Conservation (phyloP, 2,888 invertebrate genomes). For the Cephus sareptanus region DNA sequence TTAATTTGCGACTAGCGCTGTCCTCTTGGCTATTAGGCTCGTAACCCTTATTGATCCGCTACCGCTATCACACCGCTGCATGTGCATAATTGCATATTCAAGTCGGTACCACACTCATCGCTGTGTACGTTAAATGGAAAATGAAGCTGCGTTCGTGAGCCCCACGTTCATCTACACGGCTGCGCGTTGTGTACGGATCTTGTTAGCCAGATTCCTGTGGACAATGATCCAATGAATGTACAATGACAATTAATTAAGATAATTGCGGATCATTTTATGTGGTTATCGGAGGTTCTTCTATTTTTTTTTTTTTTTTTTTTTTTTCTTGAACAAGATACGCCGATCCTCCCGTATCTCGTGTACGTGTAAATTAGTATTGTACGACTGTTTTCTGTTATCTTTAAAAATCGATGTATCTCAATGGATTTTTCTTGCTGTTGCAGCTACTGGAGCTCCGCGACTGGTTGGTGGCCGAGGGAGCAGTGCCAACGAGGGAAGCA, state of each 20-base stretch:
- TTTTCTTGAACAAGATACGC: no score
- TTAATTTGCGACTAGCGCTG: not conserved
- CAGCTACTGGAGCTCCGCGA: constrained; percentile 62
- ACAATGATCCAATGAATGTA: not conserved
- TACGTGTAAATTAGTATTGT: no score
- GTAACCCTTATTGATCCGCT: not conserved
- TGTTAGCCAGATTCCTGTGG: not conserved
- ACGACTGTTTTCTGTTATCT: no score
- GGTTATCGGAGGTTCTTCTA: no score
- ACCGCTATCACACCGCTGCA: not conserved
- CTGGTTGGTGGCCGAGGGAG: constrained; percentile 55
- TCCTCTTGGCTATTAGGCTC: not conserved
- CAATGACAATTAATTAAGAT: not conserved
- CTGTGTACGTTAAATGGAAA: not conserved
- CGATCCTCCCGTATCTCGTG: not conserved
- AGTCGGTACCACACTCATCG: not conserved
- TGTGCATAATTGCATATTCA: not conserved
- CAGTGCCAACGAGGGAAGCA: constrained; percentile 41
- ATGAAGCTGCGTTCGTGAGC: not conserved
- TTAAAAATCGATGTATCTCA: no score
- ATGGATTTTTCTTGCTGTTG: constrained; percentile 31
- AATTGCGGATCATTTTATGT: not conserved
- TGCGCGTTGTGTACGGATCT: not conserved
- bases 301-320: not conserved
- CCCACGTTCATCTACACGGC: not conserved